These are phyloP conservation scores for Mycalesis mineus DNA, from an alignment of 2,888 invertebrate genomes.

Conservation along the genomic window DNA sequence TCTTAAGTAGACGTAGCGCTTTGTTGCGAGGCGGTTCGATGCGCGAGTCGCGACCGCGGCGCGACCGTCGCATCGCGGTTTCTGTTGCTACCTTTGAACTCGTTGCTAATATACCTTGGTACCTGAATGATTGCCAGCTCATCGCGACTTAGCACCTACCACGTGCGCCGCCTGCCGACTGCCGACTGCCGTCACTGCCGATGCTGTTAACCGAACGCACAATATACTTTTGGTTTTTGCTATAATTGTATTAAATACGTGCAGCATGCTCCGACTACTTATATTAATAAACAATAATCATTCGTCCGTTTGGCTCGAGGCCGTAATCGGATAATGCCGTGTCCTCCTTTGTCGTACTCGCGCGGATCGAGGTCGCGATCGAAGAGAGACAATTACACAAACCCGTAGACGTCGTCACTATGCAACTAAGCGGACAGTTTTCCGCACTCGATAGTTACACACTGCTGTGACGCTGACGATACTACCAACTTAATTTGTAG, in stretches of 20 bases:
- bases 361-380: neutral
- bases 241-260: neutral
- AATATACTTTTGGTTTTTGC: neutral
- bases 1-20: slow-evolving; percentile 19
- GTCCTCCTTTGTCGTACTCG: slow-evolving; percentile 2
- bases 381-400: neutral
- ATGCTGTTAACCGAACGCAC: slow-evolving; percentile 2
- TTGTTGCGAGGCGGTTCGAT: neutral
- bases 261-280: neutral
- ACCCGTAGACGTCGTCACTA: neutral
- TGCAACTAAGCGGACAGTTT: neutral
- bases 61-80: neutral
- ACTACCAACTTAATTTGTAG: too few species aligned
- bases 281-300: neutral
- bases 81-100: too few species aligned
- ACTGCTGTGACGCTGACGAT: too few species aligned
- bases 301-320: neutral
- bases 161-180: neutral
- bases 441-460: neutral
- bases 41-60: neutral
- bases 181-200: neutral
- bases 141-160: neutral
- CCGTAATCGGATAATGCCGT: neutral
- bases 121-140: too few species aligned
- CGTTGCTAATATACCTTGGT: too few species aligned